These are phyloP conservation scores for Pipra filicauda DNA, from an alignment of 2,113 vertebrate genomes.

Conservation along the genomic window DNA sequence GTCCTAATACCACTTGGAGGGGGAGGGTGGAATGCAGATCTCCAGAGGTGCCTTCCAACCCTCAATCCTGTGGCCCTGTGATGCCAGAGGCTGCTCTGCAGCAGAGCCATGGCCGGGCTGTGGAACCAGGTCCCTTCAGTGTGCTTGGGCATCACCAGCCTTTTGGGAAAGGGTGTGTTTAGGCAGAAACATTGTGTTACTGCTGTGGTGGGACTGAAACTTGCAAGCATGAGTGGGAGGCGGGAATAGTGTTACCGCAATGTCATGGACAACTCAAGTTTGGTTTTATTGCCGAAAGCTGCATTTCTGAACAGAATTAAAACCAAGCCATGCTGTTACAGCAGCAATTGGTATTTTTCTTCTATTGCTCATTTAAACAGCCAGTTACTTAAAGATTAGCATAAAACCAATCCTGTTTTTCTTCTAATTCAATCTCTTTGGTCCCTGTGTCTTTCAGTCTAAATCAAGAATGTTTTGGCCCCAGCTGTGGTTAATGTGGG, in stretches of 20 bases:
- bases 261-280: too few species aligned
- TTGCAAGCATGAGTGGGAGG: background rate
- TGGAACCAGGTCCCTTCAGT: accelerated
- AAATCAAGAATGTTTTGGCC: background rate
- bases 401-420: background rate
- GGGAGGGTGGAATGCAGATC: background rate
- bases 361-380: background rate
- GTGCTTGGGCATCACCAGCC: background rate
- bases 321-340: background rate
- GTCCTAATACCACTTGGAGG: background rate
- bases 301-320: background rate
- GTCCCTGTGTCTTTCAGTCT: background rate
- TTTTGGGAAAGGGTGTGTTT: background rate
- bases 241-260: background rate
- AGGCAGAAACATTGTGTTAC: background rate
- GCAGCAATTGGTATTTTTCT: background rate
- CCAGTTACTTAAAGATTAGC: background rate
- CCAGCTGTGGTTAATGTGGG: background rate
- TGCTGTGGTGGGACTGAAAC: background rate
- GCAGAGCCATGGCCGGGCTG: background rate
- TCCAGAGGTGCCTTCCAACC: background rate
- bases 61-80: background rate
- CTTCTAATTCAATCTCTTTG: background rate
- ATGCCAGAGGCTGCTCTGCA: background rate
- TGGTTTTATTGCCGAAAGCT: background rate